Evolutionary conservation across 2,797 vertebrate species (phyloP).

Genomic region (Cyclura pinguis): DNA sequence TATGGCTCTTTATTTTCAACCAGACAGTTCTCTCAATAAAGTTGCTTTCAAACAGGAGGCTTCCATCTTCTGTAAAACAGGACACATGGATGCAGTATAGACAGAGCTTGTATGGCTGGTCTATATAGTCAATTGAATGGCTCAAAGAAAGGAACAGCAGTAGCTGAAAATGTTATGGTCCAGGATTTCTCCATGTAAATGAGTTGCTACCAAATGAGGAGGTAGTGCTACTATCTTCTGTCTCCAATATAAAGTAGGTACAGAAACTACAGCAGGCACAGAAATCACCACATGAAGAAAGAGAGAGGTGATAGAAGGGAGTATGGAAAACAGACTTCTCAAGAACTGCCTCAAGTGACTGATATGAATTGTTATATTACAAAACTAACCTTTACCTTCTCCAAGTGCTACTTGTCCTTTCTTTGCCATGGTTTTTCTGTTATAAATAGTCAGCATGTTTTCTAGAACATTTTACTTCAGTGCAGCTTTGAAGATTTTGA

Average conservation of each 20-base stretch:
- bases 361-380: background rate
- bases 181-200: background rate
- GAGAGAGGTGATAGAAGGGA: background rate
- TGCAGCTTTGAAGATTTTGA: background rate
- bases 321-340: background rate
- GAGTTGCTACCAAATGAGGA: background rate
- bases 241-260: background rate
- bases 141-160: background rate
- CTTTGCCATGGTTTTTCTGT: background rate
- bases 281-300: background rate
- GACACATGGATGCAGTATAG: background rate
- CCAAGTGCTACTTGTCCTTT: background rate
- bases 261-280: background rate
- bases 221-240: background rate
- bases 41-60: background rate
- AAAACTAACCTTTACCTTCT: conserved; percentile 7
- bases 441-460: conserved; percentile 22
- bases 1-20: background rate
- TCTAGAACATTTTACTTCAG: too few species aligned
- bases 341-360: background rate
- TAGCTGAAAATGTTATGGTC: background rate
- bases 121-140: background rate
- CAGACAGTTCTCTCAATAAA: background rate
- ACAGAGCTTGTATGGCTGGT: background rate
- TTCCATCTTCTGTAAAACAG: background rate